phyloP scores from a whole-genome alignment of 23 tunicate genomes.

The Halocynthia roretzi region DNA sequence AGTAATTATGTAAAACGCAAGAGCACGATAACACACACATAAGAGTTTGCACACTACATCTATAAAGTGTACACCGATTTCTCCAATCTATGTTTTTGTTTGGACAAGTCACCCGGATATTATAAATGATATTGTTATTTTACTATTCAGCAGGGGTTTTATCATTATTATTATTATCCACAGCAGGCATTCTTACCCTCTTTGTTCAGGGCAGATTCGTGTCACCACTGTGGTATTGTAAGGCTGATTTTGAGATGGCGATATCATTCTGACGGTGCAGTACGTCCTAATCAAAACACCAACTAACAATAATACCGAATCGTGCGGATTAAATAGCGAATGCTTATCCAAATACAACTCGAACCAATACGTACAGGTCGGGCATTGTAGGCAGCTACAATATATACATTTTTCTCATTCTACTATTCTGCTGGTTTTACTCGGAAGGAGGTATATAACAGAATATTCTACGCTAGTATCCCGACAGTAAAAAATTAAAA shows the following conservation, averaged over 20 bases:
- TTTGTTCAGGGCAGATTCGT: not conserved
- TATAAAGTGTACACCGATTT: not conserved
- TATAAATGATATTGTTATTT: conserved; percentile 13
- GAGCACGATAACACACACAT: not conserved
- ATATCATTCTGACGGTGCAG: not conserved
- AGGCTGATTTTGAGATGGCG: not conserved
- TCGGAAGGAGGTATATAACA: too few relatives aligned
- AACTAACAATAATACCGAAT: not conserved
- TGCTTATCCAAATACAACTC: conserved; percentile 2
- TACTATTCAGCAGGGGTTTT: not conserved
- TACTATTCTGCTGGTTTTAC: too few relatives aligned
- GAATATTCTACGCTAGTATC: too few relatives aligned
- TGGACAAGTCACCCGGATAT: not conserved
- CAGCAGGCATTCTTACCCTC: not conserved
- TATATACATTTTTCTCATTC: too few relatives aligned
- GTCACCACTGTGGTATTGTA: not conserved
- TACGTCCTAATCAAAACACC: not conserved
- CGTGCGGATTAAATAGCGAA: not conserved
- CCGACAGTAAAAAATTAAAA: too few relatives aligned
- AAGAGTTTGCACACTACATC: not conserved
- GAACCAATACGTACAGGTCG: conserved; percentile 11
- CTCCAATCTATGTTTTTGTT: not conserved
- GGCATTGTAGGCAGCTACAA: too few relatives aligned
- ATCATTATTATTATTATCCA: not conserved
- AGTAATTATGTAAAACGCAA: not conserved